These are phyloP conservation scores for Cephalotes varians DNA, from an alignment of 2,888 invertebrate species.

Conservation along the genomic window DNA sequence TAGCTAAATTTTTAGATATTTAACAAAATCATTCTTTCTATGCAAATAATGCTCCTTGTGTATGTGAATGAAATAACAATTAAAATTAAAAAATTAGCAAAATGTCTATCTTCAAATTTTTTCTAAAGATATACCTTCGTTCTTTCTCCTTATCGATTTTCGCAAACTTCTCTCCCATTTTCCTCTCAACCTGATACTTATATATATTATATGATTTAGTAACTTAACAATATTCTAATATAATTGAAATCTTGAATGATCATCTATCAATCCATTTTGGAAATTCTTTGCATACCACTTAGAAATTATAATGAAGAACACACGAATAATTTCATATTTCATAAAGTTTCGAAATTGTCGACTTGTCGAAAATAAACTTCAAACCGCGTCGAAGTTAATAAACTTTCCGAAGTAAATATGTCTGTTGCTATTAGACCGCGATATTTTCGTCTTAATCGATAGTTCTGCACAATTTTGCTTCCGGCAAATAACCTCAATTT, in stretches of 20 bases:
- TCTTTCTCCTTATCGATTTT: background rate
- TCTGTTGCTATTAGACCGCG: background rate
- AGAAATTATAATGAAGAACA: background rate
- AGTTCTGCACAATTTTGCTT: background rate
- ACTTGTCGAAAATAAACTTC: background rate
- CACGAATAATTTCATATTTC: background rate
- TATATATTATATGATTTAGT: slow-evolving; percentile 8
- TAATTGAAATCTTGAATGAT: slow-evolving; percentile 1
- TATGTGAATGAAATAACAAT: background rate
- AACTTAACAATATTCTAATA: background rate
- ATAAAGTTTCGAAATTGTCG: background rate
- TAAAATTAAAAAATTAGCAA: slow-evolving; percentile 12
- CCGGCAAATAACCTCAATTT: background rate
- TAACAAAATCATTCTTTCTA: too few relatives aligned
- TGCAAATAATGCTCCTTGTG: background rate
- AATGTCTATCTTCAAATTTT: background rate
- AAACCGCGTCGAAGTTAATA: background rate
- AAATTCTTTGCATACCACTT: slow-evolving; percentile 2
- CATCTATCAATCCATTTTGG: slow-evolving; percentile 3
- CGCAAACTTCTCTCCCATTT: background rate
- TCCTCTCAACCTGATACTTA: background rate
- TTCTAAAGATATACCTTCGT: background rate
- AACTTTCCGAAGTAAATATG: slow-evolving; percentile 20
- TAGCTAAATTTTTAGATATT: too few relatives aligned
- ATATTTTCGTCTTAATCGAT: slow-evolving; percentile 11